Base-by-base conservation (phyloP, 2,888 invertebrate genomes). In the Rhabditoides inermis region DNA sequence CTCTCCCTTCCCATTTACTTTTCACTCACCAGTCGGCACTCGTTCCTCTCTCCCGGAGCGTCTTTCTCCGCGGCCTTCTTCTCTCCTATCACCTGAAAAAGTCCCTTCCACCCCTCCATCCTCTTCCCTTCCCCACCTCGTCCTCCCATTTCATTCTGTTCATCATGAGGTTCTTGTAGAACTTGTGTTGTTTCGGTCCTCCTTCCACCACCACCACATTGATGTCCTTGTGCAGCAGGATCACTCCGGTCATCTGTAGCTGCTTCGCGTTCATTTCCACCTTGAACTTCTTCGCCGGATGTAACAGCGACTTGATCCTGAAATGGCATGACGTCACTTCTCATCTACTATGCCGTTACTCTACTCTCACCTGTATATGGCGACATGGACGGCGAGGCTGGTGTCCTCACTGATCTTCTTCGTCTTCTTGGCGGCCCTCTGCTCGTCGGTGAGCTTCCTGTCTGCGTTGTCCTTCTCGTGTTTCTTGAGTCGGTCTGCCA, bases 201-300 rank as follows among this genome's bases (percentile, higher is more conserved):
- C 98, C 98, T 81, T 98, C 98, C 0, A 91, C 91, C 0, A 92
- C 90, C 0, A 98, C 85, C 0, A 98, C 88, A 78, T 94, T 95
- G 78, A 95, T 91, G 69, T 94, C 92, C 6, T 90, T 86, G 77
- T 90, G 92, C 63, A 95, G 80, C 59, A 92, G 84, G 1, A 95
- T 90, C 61, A 86, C 85, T 0, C 98, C 98, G 0, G 92, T 91
- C 87, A 98, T 88, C 76, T 87, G 89, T 45, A 95, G 81, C 77
- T 98, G 98, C 60, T 88, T 88, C 0, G 91, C 90, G 78, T 98
- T 98, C 40, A 90, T 88, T 78, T 98, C 95, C 45, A 98, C 87
- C 80, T 98, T 95, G 79, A 90, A 95, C 78, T 92, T 92, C 75
- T 92, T 91, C 1, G 90, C 85, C 0, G 88, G 88, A 73, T 90